phyloP scores from a whole-genome alignment of 1,140 invertebrate species.

The Mamestra configurata region DNA sequence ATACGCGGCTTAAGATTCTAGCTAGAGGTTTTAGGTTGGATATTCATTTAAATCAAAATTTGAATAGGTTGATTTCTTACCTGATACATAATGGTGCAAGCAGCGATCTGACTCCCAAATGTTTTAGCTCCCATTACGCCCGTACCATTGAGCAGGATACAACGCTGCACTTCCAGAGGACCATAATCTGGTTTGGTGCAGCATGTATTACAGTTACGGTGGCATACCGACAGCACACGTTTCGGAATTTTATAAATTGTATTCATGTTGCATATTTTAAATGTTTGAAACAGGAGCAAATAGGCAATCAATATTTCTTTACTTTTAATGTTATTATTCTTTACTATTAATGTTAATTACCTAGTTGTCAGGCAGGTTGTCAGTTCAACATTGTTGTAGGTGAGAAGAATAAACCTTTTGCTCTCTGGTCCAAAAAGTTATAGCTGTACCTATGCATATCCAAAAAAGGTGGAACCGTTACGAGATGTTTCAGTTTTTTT shows the following conservation, averaged over 20 bases:
- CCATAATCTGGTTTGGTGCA: constrained; percentile 65
- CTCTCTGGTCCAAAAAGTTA: no score
- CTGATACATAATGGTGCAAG: constrained; percentile 80
- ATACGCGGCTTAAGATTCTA: no score
- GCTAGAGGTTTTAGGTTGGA: no score
- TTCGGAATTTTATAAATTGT: not conserved
- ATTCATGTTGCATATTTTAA: constrained; percentile 7
- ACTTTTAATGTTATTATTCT: not conserved
- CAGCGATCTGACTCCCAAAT: constrained; percentile 64
- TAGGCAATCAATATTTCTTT: not conserved
- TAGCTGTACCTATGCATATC: not conserved
- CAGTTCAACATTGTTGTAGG: not conserved
- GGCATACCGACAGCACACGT: constrained; percentile 18
- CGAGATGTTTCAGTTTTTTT: no score
- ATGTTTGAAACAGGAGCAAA: not conserved
- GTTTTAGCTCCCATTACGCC: constrained; percentile 66
- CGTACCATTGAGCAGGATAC: constrained; percentile 71
- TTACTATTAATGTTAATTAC: not conserved
- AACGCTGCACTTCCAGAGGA: constrained; percentile 66
- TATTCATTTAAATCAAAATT: no score
- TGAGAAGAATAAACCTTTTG: not conserved
- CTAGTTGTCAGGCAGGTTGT: not conserved
- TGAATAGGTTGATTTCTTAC: constrained; percentile 52
- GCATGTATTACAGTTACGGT: not conserved
- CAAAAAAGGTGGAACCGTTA: not conserved